phyloP scores from a whole-genome alignment of 2,888 invertebrate genomes.

The Machimus rusticus region DNA sequence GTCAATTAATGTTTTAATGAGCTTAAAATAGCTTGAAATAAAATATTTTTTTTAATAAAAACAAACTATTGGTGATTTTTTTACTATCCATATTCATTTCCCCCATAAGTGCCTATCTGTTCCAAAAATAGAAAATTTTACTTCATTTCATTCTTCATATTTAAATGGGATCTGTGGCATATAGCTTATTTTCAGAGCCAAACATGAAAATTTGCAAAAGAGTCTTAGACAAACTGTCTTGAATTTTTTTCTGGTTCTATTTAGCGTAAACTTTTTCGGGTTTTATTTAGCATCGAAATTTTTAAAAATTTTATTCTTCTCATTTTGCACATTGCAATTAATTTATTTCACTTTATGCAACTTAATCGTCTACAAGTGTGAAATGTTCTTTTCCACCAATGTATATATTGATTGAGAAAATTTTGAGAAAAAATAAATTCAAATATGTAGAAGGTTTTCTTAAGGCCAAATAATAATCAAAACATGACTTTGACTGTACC shows the following conservation, averaged over 20 bases:
- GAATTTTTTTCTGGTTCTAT: background rate
- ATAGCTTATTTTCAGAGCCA: slow-evolving; percentile 1
- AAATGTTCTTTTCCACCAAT: background rate
- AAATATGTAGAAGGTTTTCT: background rate
- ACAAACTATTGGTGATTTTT: background rate
- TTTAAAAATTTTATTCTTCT: background rate
- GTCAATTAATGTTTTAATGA: background rate
- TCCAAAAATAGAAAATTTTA: background rate
- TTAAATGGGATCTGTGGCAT: background rate
- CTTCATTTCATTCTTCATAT: background rate
- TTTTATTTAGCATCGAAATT: background rate
- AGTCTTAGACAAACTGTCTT: background rate
- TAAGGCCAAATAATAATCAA: background rate
- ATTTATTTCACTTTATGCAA: background rate
- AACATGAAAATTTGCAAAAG: background rate
- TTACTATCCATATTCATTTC: background rate
- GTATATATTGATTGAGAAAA: background rate
- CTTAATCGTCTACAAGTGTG: too few relatives aligned
- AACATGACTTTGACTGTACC: background rate
- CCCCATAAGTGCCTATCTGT: background rate
- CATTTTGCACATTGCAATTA: background rate
- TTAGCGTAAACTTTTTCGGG: background rate
- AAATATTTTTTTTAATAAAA: background rate
- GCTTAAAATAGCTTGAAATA: background rate
- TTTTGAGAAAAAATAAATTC: background rate